Percentiles rank a stretch among this genome's conserved stretches.
Evolutionary conservation across 2,888 invertebrate species (phyloP).

Genomic region (Pelosia muscerda): DNA sequence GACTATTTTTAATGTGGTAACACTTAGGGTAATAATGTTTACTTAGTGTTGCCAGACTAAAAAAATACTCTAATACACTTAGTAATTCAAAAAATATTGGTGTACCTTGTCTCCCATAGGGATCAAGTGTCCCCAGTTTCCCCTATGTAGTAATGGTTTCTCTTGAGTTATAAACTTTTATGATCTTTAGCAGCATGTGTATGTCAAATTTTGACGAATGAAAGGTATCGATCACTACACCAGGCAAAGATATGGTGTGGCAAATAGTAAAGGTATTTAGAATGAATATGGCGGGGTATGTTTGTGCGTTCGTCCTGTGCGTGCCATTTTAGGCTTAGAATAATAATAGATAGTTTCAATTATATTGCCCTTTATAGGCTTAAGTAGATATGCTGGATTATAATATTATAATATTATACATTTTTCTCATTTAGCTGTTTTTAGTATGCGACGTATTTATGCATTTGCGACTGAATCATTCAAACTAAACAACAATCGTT

Average conservation of each 20-base stretch:
- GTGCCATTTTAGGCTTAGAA: constrained; percentile 80
- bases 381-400: constrained; percentile 22
- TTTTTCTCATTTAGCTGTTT: constrained; percentile 7
- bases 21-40: too few species aligned
- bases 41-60: too few species aligned
- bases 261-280: constrained; percentile 38
- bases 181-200: too few species aligned
- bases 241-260: constrained; percentile 38
- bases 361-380: constrained; percentile 53
- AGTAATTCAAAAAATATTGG: too few species aligned
- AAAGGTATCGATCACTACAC: constrained; percentile 49
- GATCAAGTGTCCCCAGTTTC: too few species aligned
- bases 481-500: not conserved
- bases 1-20: too few species aligned
- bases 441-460: not conserved
- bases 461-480: not conserved
- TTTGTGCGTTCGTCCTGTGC: constrained; percentile 65
- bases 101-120: too few species aligned
- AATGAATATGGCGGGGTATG: constrained; percentile 60
- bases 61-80: too few species aligned
- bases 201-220: not conserved
- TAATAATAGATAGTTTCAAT: constrained; percentile 77
- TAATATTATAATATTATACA: constrained; percentile 10
- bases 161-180: too few species aligned
- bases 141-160: too few species aligned